A percentile compares a stretch with the other conserved stretches of the same genome.
phyloP scores from a whole-genome alignment of 92 coral and sea anemone genomes.

The Pocillopora grandis region DNA sequence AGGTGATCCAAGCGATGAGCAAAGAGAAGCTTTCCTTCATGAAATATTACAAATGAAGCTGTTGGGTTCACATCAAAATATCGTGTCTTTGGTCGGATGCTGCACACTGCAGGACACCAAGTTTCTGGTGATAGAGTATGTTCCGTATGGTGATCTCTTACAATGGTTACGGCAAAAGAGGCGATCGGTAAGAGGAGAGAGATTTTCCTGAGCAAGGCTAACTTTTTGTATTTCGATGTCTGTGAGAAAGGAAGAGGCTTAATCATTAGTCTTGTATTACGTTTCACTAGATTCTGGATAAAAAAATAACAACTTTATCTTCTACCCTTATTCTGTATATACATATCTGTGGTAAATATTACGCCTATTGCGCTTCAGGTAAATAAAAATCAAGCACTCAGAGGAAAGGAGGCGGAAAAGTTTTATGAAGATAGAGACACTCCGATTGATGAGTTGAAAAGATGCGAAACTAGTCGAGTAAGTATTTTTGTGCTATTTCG shows the following conservation, averaged over 20 bases:
- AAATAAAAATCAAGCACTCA: background rate
- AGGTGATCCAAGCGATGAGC: conserved; percentile 3
- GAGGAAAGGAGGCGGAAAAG: background rate
- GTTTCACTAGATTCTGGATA: too few relatives aligned
- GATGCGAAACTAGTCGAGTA: background rate
- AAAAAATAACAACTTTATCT: too few relatives aligned
- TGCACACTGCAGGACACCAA: background rate
- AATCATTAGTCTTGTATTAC: too few relatives aligned
- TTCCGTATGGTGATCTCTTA: conserved; percentile 10
- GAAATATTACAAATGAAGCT: conserved; percentile 8
- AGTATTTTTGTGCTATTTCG: background rate
- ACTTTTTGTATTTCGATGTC: background rate
- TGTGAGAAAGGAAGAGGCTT: background rate
- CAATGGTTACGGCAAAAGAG: conserved; percentile 5
- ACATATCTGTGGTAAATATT: too few relatives aligned
- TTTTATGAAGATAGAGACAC: background rate
- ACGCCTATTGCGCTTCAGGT: background rate
- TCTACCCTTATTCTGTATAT: too few relatives aligned
- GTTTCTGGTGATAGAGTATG: conserved; percentile 12
- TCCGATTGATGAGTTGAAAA: background rate
- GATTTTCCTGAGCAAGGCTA: background rate
- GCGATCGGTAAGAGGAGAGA: background rate
- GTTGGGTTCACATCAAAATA: conserved; percentile 6
- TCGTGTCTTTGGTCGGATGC: conserved; percentile 8
- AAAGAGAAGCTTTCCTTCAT: background rate